phyloP scores from a whole-genome alignment of 2,113 vertebrate species.

The Cyanocitta stelleri region DNA sequence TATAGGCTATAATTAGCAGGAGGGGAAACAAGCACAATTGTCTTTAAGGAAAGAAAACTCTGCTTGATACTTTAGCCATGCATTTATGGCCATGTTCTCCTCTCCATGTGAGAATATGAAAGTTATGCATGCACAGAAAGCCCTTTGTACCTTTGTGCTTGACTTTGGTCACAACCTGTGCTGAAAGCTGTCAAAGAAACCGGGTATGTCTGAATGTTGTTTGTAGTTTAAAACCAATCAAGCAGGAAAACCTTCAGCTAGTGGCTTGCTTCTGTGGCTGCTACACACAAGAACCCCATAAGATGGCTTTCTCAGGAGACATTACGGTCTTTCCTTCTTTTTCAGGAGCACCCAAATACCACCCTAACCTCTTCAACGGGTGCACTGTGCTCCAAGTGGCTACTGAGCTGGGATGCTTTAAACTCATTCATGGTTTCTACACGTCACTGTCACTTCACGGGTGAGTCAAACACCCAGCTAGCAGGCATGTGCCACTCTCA shows the following conservation, averaged over 20 bases:
- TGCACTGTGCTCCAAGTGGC: neutral
- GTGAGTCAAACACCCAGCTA: neutral
- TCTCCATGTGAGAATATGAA: neutral
- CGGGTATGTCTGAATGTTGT: neutral
- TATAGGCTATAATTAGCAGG: conserved; percentile 62
- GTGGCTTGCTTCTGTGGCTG: neutral
- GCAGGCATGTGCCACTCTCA: neutral
- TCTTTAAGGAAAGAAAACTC: conserved; percentile 56
- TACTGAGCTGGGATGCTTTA: neutral
- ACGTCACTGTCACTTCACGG: neutral
- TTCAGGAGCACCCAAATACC: neutral
- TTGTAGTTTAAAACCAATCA: neutral
- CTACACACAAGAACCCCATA: neutral
- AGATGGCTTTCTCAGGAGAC: neutral
- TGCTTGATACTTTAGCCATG: neutral
- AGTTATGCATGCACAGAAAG: neutral
- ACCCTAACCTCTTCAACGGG: neutral
- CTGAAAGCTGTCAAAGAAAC: neutral
- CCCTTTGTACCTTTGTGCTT: neutral
- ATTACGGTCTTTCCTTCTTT: neutral
- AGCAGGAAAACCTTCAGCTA: neutral
- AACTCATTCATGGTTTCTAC: neutral
- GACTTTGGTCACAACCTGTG: neutral
- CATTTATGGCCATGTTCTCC: neutral
- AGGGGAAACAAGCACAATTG: conserved; percentile 32